Evolutionary conservation across 92 coral and sea anemone genomes (phyloP), one percentile per base, ranked within the genome.

Genomic region (Phenganax stokvisi): DNA sequence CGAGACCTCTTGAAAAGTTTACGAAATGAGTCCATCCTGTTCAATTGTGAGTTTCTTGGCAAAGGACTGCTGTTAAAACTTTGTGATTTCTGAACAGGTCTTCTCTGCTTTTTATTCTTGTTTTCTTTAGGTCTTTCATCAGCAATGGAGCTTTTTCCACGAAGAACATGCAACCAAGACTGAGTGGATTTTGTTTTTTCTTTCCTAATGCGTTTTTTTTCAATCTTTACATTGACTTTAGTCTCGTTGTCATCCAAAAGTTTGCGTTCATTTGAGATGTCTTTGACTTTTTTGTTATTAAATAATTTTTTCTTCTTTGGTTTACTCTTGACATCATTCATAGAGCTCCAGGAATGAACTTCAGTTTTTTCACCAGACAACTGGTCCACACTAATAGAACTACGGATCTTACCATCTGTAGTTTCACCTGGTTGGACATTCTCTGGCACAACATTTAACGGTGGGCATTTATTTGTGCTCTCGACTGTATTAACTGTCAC

Each of bases 21-120:
- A 37, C 74, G 70, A n/a, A 79, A 16, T 27, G 83, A 79, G 54
- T 79, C 74, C 83, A 79, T 79, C 56, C 83, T 79, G 51, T 79
- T 79, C 17, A 79, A 31, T 13, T 79, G 83, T 0, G 54, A 13
- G 65, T 2, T 79, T 37, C 25, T 79, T 16, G 83, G 74, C 56
- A 54, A 12, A 8, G 54, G 16, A 61, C 56, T 6, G 57, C 8
- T 62, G 10, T 79, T 44, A 62, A 79, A 79, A 79, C 83, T 79
- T 53, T 79, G 59, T 52, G 83, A 79, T 65, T 79, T 62, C 69
- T 52, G 44, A 65, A 79, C 51, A 63, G 83, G 83, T 63, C 1
- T 77, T 13, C 59, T 17, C 6, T 44, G 55, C 54, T 79, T 79
- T 29, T 64, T 63, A 27, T 59, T 17, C 53, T 79, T 65, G 61